Evolutionary conservation across 1,140 invertebrate species (phyloP), one percentile per base, ranked within the genome.

Genomic region (Megathymus violae): DNA sequence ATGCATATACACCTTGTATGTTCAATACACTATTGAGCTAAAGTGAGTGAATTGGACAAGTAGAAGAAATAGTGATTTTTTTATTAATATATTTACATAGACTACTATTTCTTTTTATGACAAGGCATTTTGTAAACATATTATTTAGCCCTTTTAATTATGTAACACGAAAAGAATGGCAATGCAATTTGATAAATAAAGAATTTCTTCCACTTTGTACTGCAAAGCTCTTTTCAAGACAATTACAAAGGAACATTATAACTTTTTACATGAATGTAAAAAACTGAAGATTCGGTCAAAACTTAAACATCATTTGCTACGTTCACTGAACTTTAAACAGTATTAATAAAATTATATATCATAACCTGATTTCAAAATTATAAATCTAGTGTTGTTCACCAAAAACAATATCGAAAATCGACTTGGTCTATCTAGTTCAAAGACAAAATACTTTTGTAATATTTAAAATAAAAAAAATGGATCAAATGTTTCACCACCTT

Each of bases 151-250:
- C 46, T 52, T 41, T 36, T 13, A 59, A 46, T 22, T 22, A 22
- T 46, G 10, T 62, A 31, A 67, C 40, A 56, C 40, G 59, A 14
- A 54, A 64, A 50, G 56, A 64, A 68, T 60, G 22, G 25, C 25
- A 50, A 62, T 51, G 40, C 56, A 50, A 62, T 61, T 58, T 63
- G 13, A 61, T n/a, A 36, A 65, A 64, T 64, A 34, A 67, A 43
- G n/a, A 68, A 64, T 75, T 73, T 75, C 71, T 78, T 80, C 78
- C 71, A 85, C 74, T 86, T 84, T 83, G 80, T 84, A 86, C 78
- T 83, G 66, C 69, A 19, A 61, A 34, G 67, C 68, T 74, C 52
- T 78, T 80, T 74, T 71, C 71, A 80, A 79, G 77, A 65, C 4
- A 31, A 56, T 31, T 10, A 50, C 14, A 34, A 10, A 25, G 25